These are phyloP conservation scores for Graphium colonna DNA, from an alignment of 2,888 invertebrate species.

Conservation along the genomic window DNA sequence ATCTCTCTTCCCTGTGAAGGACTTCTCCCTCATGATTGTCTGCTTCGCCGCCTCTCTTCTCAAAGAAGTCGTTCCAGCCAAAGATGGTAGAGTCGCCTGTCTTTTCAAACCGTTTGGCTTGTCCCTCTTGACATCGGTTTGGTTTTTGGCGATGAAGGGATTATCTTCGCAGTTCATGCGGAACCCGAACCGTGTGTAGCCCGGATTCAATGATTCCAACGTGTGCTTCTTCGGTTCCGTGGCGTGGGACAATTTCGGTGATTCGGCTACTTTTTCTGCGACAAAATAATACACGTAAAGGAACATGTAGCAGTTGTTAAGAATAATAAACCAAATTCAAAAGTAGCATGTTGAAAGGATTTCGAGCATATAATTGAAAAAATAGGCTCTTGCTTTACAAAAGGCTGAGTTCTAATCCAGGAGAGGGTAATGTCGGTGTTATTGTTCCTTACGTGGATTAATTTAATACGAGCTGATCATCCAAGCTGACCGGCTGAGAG, in stretches of 20 bases:
- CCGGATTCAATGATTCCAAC: conserved; percentile 43
- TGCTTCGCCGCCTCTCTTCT: conserved; percentile 53
- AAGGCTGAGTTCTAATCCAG: no score
- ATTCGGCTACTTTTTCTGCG: conserved; percentile 33
- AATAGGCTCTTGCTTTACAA: no score
- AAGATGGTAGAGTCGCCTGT: conserved; percentile 42
- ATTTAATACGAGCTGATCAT: no score
- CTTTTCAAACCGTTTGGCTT: conserved; percentile 36
- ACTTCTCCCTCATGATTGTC: conserved; percentile 59
- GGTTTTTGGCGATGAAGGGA: conserved; percentile 54
- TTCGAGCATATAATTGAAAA: no score
- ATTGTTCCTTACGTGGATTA: no score
- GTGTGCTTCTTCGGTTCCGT: conserved; percentile 37
- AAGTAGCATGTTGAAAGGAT: no score
- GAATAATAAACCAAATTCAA: no score
- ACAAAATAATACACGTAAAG: no score
- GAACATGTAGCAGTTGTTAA: no score
- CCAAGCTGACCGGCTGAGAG: no score
- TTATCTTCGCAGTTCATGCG: conserved; percentile 64
- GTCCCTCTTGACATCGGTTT: conserved; percentile 28
- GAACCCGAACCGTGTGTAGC: conserved; percentile 73
- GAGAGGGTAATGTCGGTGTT: no score
- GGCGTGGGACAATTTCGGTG: conserved; percentile 20
- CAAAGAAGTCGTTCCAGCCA: conserved; percentile 41
- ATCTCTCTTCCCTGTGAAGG: conserved; percentile 50